These are phyloP conservation scores for Umimayanthus chanpuru DNA, from an alignment of 92 coral and sea anemone genomes.

Conservation along the genomic window DNA sequence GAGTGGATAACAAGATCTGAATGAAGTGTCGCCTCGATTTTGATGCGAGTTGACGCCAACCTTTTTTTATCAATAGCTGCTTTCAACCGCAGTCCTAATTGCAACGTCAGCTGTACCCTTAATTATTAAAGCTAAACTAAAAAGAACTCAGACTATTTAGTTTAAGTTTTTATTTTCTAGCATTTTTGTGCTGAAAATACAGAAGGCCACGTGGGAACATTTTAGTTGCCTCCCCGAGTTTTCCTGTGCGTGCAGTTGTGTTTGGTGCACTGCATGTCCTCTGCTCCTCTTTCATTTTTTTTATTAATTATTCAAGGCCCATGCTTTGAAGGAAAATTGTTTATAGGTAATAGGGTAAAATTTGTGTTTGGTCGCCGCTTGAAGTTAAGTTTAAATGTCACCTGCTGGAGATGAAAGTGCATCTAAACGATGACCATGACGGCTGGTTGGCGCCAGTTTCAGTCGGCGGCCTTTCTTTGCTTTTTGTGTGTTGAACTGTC, in stretches of 20 bases:
- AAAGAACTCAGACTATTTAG: background rate
- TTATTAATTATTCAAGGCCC: conserved; percentile 19
- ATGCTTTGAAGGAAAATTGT: conserved; percentile 28
- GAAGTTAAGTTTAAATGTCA: background rate
- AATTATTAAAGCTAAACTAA: conserved; percentile 27
- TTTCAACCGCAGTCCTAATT: conserved; percentile 27
- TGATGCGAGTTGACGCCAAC: conserved; percentile 15
- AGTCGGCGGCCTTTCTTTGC: conserved; percentile 1
- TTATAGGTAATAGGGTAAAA: conserved; percentile 24
- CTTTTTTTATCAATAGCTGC: conserved; percentile 37
- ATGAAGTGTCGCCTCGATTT: conserved; percentile 1
- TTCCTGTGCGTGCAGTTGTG: background rate
- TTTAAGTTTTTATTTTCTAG: background rate
- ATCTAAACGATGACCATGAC: conserved; percentile 3
- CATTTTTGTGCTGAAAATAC: background rate
- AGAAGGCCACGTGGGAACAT: background rate
- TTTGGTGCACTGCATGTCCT: background rate
- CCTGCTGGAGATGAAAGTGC: conserved; percentile 34
- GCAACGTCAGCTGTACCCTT: conserved; percentile 17
- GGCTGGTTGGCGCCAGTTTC: conserved; percentile 29
- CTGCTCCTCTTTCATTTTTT: background rate
- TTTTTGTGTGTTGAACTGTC: background rate
- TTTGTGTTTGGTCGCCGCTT: conserved; percentile 4
- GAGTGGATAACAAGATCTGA: background rate
- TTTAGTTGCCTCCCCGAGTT: background rate